Evolutionary conservation across 2,113 vertebrate genomes (phyloP).

Genomic region (Thryonomys swinderianus): DNA sequence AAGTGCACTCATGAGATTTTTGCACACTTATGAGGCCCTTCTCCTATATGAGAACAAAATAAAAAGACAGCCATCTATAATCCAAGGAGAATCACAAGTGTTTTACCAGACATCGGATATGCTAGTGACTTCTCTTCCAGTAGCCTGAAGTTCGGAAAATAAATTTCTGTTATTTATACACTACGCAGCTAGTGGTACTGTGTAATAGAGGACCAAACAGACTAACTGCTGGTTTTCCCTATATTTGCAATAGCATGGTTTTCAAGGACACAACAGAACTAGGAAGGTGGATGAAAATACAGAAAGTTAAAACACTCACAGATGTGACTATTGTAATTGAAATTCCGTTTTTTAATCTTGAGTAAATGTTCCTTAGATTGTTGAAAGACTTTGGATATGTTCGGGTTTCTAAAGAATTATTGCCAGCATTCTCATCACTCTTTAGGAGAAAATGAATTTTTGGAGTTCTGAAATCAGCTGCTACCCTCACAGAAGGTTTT

Average conservation of each 20-base stretch:
- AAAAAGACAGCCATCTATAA: neutral
- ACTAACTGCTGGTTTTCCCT: neutral
- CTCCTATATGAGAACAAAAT: neutral
- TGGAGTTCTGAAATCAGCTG: neutral
- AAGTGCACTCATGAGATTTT: neutral
- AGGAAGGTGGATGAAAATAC: neutral
- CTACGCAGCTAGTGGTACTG: accelerated
- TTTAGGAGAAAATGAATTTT: neutral
- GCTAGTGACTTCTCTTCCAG: neutral
- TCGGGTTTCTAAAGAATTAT: neutral
- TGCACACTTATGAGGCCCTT: neutral
- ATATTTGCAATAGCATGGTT: neutral
- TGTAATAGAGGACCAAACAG: too few species aligned
- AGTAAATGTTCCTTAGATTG: neutral
- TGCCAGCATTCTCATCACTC: neutral
- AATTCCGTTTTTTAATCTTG: neutral
- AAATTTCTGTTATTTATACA: neutral
- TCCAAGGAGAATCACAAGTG: neutral
- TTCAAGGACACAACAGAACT: neutral
- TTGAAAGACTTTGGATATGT: neutral
- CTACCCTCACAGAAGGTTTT: neutral
- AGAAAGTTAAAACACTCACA: neutral
- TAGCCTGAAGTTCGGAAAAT: neutral
- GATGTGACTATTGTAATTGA: neutral
- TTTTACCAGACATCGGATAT: neutral